Evolutionary conservation across 1,140 invertebrate species (phyloP).

Genomic region (Microplitis demolitor): DNA sequence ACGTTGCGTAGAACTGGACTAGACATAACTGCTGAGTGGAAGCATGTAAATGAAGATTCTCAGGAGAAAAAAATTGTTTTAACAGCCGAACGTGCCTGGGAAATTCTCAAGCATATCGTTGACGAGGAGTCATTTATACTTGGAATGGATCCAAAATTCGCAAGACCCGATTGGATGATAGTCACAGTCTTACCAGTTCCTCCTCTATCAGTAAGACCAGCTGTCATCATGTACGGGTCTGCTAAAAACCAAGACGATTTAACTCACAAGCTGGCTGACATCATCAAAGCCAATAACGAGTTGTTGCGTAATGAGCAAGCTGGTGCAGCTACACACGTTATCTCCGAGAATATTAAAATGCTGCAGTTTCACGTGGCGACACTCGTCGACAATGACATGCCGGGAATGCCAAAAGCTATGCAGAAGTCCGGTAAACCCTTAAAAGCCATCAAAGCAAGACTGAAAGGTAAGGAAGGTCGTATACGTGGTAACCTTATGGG

Average conservation of each 20-base stretch:
- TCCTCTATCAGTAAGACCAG: slow-evolving; percentile 89
- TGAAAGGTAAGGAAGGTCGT: slow-evolving; percentile 96
- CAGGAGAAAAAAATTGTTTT: slow-evolving; percentile 94
- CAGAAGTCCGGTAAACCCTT: slow-evolving; percentile 99
- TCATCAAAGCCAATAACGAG: slow-evolving; percentile 99
- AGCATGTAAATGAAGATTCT: slow-evolving; percentile 96
- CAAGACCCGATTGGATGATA: slow-evolving; percentile 99
- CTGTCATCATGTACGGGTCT: slow-evolving; percentile 98
- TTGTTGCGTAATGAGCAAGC: slow-evolving; percentile 92
- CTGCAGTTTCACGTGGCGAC: slow-evolving; percentile 99
- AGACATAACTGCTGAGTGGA: slow-evolving; percentile 96
- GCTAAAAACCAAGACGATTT: slow-evolving; percentile 99
- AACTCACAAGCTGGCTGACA: slow-evolving; percentile 98
- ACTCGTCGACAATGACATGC: slow-evolving; percentile 98
- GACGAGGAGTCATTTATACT: slow-evolving; percentile 97
- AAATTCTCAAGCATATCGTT: slow-evolving; percentile 95
- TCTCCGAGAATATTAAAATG: slow-evolving; percentile 96
- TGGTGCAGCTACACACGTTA: slow-evolving; percentile 95
- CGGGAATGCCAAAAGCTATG: slow-evolving; percentile 95
- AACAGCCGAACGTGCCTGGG: slow-evolving; percentile 93
- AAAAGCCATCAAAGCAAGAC: slow-evolving; percentile 92
- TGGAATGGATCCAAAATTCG: slow-evolving; percentile 95
- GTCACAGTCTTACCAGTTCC: slow-evolving; percentile 96
- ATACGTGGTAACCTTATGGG: slow-evolving; percentile 99
- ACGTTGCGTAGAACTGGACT: slow-evolving; percentile 86